These are phyloP conservation scores for Bos javanicus DNA, from an alignment of 2,113 vertebrate species.

Conservation along the genomic window DNA sequence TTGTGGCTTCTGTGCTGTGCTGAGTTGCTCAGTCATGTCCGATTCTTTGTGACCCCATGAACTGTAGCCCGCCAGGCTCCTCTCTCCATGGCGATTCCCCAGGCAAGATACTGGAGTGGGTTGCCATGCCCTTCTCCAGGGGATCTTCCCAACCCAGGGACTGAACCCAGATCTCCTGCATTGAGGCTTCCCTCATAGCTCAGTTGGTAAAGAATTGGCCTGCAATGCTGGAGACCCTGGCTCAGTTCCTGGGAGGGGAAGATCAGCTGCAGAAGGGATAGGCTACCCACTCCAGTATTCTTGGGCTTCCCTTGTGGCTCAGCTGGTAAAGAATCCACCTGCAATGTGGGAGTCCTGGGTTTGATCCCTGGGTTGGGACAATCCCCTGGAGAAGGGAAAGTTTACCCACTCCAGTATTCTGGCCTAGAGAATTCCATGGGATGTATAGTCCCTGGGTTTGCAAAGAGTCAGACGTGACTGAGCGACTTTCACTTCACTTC, in stretches of 20 bases:
- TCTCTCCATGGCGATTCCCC: not conserved
- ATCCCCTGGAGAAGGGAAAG: not conserved
- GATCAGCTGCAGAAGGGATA: not conserved
- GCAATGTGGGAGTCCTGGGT: not conserved
- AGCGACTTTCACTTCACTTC: not conserved
- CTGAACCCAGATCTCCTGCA: accelerated
- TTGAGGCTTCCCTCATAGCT: not conserved
- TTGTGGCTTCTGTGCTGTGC: not conserved
- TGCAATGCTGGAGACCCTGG: accelerated
- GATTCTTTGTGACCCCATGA: not conserved
- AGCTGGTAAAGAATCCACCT: not conserved
- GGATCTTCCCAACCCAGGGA: not conserved
- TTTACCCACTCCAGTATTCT: not conserved
- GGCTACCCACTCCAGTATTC: not conserved
- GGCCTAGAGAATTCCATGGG: not conserved
- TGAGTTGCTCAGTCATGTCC: not conserved
- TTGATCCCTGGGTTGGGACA: not conserved
- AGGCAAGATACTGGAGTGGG: not conserved
- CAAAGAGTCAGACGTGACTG: not conserved
- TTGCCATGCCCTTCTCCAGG: not conserved
- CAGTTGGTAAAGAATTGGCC: not conserved
- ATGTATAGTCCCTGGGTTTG: not conserved
- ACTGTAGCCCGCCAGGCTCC: not conserved
- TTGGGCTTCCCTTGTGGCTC: not conserved
- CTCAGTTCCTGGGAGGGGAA: not conserved